These are phyloP conservation scores for Burhinus bistriatus DNA, from an alignment of 2,113 vertebrate genomes.

Conservation along the genomic window DNA sequence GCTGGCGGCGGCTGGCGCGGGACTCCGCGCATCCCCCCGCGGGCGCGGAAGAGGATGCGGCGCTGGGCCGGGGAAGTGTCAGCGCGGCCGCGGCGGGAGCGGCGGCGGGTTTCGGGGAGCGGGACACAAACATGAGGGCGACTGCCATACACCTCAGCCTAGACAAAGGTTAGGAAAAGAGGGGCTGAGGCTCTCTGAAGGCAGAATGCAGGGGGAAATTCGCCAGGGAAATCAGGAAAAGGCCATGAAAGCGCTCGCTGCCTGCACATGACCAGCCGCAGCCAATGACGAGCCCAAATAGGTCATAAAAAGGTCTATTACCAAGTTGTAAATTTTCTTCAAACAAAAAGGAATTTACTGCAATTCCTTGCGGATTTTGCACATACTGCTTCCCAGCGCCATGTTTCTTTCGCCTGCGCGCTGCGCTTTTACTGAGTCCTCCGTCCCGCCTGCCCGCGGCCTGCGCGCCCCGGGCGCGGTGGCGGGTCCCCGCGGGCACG, in stretches of 20 bases:
- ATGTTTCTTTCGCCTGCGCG: conserved; percentile 71
- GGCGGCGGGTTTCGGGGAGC: neutral
- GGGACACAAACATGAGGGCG: conserved; percentile 27
- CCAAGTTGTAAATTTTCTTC: conserved; percentile 99
- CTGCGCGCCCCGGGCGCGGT: neutral
- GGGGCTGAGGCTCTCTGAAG: conserved; percentile 85
- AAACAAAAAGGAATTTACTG: conserved; percentile 99
- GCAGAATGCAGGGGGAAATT: conserved; percentile 89
- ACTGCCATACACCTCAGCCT: conserved; percentile 75
- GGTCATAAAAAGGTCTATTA: conserved; percentile 99
- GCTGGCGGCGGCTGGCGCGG: neutral
- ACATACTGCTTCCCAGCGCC: conserved; percentile 85
- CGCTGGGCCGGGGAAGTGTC: neutral
- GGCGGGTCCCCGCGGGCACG: neutral
- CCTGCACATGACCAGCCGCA: conserved; percentile 97
- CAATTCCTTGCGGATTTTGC: conserved; percentile 89
- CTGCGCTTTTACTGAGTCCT: neutral
- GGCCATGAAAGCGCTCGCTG: conserved; percentile 95
- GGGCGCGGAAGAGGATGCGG: neutral
- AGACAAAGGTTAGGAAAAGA: conserved; percentile 87
- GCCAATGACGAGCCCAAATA: conserved; percentile 96
- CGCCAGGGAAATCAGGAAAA: conserved; percentile 89
- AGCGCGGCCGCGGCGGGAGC: neutral
- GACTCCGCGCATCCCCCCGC: neutral
- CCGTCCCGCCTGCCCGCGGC: neutral